Evolutionary conservation across 2,888 invertebrate species (phyloP).

Genomic region (Rambutsinella grinnellia): DNA sequence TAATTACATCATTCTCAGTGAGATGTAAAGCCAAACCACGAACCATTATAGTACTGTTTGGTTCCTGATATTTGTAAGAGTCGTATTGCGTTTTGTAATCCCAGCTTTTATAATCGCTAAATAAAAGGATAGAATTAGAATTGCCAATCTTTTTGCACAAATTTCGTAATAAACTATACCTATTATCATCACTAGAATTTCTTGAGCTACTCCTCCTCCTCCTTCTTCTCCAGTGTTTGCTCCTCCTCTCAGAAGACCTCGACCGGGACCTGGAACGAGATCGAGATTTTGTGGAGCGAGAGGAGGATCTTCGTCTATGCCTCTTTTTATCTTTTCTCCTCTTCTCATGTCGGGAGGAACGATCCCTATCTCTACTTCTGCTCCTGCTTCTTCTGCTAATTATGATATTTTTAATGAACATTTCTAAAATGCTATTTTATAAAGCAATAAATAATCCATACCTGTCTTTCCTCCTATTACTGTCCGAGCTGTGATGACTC

Average conservation of each 20-base stretch:
- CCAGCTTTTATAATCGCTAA: slow-evolving; percentile 54
- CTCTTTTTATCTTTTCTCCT: slow-evolving; percentile 52
- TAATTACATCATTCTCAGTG: slow-evolving; percentile 81
- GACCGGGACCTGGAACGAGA: slow-evolving; percentile 54
- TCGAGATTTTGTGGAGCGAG: slow-evolving; percentile 27
- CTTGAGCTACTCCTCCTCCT: slow-evolving; percentile 51
- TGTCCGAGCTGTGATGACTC: slow-evolving; percentile 36
- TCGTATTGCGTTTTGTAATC: slow-evolving; percentile 66
- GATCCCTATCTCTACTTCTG: slow-evolving; percentile 36
- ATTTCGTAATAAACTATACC: slow-evolving; percentile 12
- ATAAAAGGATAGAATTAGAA: slow-evolving; percentile 4
- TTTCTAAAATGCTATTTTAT: too few species aligned
- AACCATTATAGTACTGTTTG: slow-evolving; percentile 82
- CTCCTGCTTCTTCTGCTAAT: slow-evolving; percentile 42
- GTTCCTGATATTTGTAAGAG: slow-evolving; percentile 74
- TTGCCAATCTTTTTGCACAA: background rate
- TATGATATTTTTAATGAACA: too few species aligned
- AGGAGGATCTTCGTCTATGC: slow-evolving; percentile 47
- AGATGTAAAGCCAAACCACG: slow-evolving; percentile 81
- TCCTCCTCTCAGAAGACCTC: slow-evolving; percentile 51
- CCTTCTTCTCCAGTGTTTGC: slow-evolving; percentile 40
- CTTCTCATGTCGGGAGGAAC: slow-evolving; percentile 44
- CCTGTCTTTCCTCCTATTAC: slow-evolving; percentile 33
- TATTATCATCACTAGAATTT: slow-evolving; percentile 49
- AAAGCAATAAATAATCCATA: too few species aligned